phyloP scores from a whole-genome alignment of 2,113 vertebrate species.

The Datnioides undecimradiatus region DNA sequence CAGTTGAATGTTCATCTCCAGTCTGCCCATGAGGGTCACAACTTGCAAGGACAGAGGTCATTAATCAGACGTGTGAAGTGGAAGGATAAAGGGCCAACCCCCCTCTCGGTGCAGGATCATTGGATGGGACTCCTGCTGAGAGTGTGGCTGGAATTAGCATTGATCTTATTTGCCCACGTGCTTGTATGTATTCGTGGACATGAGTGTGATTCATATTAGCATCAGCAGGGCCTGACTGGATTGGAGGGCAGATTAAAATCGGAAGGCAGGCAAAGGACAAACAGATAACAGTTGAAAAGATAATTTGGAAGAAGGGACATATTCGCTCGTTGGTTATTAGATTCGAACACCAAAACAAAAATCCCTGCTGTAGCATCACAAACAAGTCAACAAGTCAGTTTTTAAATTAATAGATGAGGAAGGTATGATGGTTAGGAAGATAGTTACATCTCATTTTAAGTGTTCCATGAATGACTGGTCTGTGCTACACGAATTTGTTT shows the following conservation, averaged over 20 bases:
- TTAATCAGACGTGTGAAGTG: conserved; percentile 45
- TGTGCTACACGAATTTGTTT: conserved; percentile 29
- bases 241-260: background rate
- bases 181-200: conserved; percentile 44
- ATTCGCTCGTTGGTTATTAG: background rate
- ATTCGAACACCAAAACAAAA: no score
- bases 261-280: conserved; percentile 3
- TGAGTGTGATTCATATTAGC: conserved; percentile 14
- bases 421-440: background rate
- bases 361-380: background rate
- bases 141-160: conserved; percentile 44
- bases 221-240: background rate
- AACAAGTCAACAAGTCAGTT: background rate
- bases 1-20: conserved; percentile 31
- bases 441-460: background rate
- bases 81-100: background rate
- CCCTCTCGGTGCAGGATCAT: conserved; percentile 7
- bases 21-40: conserved; percentile 8
- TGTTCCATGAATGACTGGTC: background rate
- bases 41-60: conserved; percentile 52
- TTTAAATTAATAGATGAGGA: background rate
- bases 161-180: conserved; percentile 47
- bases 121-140: conserved; percentile 47
- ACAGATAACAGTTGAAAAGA: background rate
- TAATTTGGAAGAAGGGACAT: background rate